Percentiles rank a stretch among this genome's conserved stretches.
Evolutionary conservation across 1,140 invertebrate genomes (phyloP).

Genomic region (Ladona fulva): DNA sequence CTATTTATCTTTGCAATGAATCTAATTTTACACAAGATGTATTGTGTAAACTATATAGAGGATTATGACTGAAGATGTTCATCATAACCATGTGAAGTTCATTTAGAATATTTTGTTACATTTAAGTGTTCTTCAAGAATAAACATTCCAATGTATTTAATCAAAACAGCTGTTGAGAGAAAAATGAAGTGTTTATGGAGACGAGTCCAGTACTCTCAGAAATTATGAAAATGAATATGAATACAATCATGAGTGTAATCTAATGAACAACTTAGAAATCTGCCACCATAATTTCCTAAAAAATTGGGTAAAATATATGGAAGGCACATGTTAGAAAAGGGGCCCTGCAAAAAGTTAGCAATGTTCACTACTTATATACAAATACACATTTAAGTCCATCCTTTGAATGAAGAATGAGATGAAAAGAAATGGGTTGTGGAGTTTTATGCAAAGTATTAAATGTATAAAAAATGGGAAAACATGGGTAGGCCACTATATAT

Average conservation of each 20-base stretch:
- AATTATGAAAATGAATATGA: too few relatives aligned
- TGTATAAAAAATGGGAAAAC: background rate
- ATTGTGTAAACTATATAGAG: background rate
- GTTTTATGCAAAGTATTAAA: background rate
- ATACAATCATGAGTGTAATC: too few relatives aligned
- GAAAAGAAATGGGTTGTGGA: background rate
- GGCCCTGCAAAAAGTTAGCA: background rate
- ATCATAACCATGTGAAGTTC: background rate
- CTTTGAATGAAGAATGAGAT: background rate
- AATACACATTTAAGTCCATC: background rate
- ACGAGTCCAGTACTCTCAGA: too few relatives aligned
- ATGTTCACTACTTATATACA: background rate
- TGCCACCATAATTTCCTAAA: background rate
- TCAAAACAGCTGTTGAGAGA: background rate
- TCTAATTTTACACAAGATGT: background rate
- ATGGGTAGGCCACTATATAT: background rate
- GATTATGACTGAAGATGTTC: background rate
- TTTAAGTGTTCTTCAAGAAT: background rate
- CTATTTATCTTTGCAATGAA: background rate
- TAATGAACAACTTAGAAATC: background rate
- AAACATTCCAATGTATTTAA: background rate
- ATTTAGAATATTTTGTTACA: background rate
- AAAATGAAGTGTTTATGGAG: too few relatives aligned
- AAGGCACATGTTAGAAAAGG: constrained; percentile 1
- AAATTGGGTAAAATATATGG: constrained; percentile 7